Conservation (phyloP, 2,888 invertebrate species). For the Neoscelio sp. region DNA sequence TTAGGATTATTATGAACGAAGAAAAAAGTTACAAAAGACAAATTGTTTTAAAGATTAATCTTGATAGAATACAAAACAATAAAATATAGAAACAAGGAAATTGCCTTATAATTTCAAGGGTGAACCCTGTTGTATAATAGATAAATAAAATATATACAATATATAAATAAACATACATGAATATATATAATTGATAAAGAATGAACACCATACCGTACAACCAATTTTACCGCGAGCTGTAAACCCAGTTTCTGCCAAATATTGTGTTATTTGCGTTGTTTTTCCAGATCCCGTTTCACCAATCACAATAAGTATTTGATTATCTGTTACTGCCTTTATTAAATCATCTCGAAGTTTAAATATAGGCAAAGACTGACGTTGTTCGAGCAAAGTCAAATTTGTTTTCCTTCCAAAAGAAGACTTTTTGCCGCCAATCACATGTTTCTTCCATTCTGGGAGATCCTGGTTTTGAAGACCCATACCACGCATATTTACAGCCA, state of each 20-base stretch:
- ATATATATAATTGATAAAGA: neutral
- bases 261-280: conserved; percentile 99
- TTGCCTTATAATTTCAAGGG: no score
- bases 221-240: conserved; percentile 85
- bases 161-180: conserved; percentile 1
- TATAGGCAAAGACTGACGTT: conserved; percentile 97
- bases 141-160: no score
- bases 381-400: conserved; percentile 96
- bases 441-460: conserved; percentile 99
- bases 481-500: conserved; percentile 92
- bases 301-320: conserved; percentile 98
- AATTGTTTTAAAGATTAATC: no score
- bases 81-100: no score
- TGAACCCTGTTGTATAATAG: no score
- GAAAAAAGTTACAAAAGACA: no score
- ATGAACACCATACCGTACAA: no score
- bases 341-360: conserved; percentile 97
- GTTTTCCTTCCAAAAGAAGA: conserved; percentile 99
- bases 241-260: conserved; percentile 97
- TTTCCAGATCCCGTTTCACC: conserved; percentile 99
- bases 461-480: conserved; percentile 94
- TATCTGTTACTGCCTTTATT: conserved; percentile 97
- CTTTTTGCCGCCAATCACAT: conserved; percentile 98
- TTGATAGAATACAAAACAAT: no score
- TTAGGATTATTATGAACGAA: no score